Evolutionary conservation across 2,113 vertebrate genomes (phyloP).

Genomic region (Lonchura striata): DNA sequence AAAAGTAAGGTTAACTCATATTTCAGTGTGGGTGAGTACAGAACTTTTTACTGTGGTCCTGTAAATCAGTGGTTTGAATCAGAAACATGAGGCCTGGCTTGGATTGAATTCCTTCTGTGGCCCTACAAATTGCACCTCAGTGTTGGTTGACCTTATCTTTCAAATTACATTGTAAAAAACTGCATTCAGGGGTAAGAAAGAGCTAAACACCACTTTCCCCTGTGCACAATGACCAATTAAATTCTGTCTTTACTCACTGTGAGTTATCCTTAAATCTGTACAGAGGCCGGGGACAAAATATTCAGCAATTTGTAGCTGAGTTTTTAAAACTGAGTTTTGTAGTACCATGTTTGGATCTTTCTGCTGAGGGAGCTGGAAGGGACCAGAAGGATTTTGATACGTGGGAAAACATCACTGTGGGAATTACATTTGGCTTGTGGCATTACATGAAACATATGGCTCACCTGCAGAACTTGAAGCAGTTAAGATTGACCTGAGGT

Average conservation of each 20-base stretch:
- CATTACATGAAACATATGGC: background rate
- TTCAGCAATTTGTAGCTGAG: background rate
- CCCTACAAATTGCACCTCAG: fast-evolving
- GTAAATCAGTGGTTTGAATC: background rate
- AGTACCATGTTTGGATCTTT: background rate
- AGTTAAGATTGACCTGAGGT: background rate
- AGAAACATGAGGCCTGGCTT: background rate
- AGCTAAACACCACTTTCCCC: background rate
- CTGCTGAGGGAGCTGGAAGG: constrained; percentile 14
- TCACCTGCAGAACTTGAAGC: constrained; percentile 49
- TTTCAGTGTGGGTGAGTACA: background rate
- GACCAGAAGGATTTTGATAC: constrained; percentile 34
- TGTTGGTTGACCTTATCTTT: background rate
- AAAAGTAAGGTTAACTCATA: background rate
- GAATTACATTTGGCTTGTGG: constrained; percentile 10
- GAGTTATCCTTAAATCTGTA: background rate
- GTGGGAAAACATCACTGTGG: background rate
- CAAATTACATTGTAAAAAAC: background rate
- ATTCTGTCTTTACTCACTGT: background rate
- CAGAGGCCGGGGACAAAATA: background rate
- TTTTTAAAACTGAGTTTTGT: background rate
- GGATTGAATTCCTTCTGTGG: background rate
- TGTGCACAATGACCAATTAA: background rate
- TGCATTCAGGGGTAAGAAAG: background rate
- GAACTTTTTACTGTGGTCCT: background rate